These are phyloP conservation scores for Steromphala cineraria DNA, from an alignment of 2,888 invertebrate species.

Conservation along the genomic window DNA sequence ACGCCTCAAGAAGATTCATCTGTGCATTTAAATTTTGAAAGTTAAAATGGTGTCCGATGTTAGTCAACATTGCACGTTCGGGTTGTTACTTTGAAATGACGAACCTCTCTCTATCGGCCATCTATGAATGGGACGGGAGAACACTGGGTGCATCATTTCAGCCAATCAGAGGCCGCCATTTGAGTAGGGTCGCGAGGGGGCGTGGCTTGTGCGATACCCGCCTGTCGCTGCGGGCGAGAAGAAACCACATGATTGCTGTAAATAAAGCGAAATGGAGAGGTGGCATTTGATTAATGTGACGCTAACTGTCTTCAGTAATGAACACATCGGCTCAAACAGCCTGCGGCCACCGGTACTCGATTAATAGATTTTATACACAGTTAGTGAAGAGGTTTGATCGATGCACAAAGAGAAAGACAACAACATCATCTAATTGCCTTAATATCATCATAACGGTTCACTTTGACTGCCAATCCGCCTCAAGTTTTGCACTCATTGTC, in stretches of 20 bases:
- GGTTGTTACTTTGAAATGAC: conserved; percentile 2
- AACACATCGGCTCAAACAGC: conserved; percentile 14
- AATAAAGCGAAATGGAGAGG: background rate
- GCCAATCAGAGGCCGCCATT: background rate
- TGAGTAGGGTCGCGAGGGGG: conserved; percentile 10
- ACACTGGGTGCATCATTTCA: background rate
- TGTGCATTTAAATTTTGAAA: conserved; percentile 22
- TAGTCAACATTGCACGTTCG: conserved; percentile 24
- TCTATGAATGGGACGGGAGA: conserved; percentile 17
- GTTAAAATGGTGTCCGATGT: conserved; percentile 25
- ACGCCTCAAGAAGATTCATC: conserved; percentile 21
- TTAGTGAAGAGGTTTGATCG: background rate
- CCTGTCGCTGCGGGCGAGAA: background rate
- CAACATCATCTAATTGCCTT: conserved; percentile 16
- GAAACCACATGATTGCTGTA: conserved; percentile 11
- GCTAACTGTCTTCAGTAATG: conserved; percentile 7
- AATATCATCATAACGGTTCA: background rate
- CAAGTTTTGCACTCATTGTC: too few species aligned
- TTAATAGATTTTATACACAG: conserved; percentile 30
- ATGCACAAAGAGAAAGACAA: background rate
- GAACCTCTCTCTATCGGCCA: background rate
- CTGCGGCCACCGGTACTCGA: conserved; percentile 11
- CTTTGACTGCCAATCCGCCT: background rate
- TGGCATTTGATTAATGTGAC: conserved; percentile 24
- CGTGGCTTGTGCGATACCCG: background rate